A percentile compares a stretch with the other conserved stretches of the same genome.
phyloP scores from a whole-genome alignment of 2,113 vertebrate genomes.

The Grammomys dolichurus region DNA sequence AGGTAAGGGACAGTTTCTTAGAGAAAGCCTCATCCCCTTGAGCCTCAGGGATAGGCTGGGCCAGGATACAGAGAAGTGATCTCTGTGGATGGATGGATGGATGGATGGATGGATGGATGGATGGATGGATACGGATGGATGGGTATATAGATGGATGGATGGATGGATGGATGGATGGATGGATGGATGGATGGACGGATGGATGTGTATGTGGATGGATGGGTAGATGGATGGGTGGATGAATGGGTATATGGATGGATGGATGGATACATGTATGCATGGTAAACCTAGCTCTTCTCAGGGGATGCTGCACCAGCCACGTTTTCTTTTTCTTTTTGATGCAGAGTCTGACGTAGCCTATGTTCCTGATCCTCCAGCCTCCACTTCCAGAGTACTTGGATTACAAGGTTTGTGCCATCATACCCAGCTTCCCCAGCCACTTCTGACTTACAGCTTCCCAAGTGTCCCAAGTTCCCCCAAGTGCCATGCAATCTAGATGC shows the following conservation, averaged over 20 bases:
- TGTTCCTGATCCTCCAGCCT: neutral
- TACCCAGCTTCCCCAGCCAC: neutral
- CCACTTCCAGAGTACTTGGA: neutral
- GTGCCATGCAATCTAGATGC: too few relatives aligned
- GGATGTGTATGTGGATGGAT: neutral
- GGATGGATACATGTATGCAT: neutral
- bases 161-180: neutral
- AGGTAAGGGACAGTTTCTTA: neutral
- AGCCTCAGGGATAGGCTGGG: neutral
- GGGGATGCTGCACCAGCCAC: neutral
- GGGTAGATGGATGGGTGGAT: neutral
- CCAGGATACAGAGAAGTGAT: neutral
- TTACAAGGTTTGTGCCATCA: neutral
- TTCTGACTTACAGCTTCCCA: neutral
- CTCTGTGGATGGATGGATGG: too few relatives aligned
- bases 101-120: neutral
- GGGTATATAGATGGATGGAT: neutral
- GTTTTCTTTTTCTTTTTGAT: neutral
- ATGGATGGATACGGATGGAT: neutral
- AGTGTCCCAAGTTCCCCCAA: too few relatives aligned
- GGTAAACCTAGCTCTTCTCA: neutral
- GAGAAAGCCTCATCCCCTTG: neutral
- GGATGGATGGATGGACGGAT: neutral
- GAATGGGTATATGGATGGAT: neutral
- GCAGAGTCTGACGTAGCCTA: neutral